These are phyloP conservation scores for Drosophila paramelanica DNA, from an alignment of 2,888 invertebrate genomes.

Conservation along the genomic window DNA sequence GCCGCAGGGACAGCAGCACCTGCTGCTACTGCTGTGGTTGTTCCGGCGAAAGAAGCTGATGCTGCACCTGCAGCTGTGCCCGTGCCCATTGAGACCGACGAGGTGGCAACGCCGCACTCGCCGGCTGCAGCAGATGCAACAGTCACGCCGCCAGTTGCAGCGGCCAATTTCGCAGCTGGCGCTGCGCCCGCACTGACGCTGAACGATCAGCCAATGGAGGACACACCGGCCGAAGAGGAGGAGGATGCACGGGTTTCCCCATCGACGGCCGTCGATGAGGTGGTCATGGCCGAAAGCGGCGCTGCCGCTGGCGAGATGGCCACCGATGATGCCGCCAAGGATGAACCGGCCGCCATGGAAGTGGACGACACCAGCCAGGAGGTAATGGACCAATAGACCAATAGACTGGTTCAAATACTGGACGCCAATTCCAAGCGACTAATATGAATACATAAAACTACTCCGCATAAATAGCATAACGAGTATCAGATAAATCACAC, in stretches of 20 bases:
- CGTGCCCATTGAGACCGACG: slow-evolving; percentile 43
- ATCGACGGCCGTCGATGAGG: slow-evolving; percentile 76
- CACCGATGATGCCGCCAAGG: slow-evolving; percentile 80
- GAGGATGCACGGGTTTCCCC: slow-evolving; percentile 56
- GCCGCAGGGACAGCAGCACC: background rate
- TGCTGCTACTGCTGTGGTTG: slow-evolving; percentile 1
- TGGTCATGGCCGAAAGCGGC: slow-evolving; percentile 79
- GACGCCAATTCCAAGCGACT: slow-evolving; percentile 36
- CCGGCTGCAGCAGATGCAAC: slow-evolving; percentile 6
- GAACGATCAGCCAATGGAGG: slow-evolving; percentile 77
- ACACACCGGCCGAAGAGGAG: slow-evolving; percentile 82
- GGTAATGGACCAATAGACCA: slow-evolving; percentile 85
- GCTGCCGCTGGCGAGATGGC: slow-evolving; percentile 78
- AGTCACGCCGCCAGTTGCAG: background rate
- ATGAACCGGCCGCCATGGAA: slow-evolving; percentile 84
- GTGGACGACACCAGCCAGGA: slow-evolving; percentile 85
- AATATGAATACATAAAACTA: slow-evolving; percentile 56
- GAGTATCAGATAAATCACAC: slow-evolving; percentile 29
- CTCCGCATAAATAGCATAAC: slow-evolving; percentile 53
- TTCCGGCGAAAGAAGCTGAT: slow-evolving; percentile 6
- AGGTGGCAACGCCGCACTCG: slow-evolving; percentile 34
- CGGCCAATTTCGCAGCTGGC: slow-evolving; percentile 15
- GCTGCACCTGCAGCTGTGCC: slow-evolving; percentile 3
- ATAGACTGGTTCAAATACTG: background rate
- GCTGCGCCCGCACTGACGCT: slow-evolving; percentile 69